A percentile compares a stretch with the other conserved stretches of the same genome.
These are phyloP conservation scores for Diachasma alloeum DNA, from an alignment of 1,140 invertebrate species.

Conservation along the genomic window DNA sequence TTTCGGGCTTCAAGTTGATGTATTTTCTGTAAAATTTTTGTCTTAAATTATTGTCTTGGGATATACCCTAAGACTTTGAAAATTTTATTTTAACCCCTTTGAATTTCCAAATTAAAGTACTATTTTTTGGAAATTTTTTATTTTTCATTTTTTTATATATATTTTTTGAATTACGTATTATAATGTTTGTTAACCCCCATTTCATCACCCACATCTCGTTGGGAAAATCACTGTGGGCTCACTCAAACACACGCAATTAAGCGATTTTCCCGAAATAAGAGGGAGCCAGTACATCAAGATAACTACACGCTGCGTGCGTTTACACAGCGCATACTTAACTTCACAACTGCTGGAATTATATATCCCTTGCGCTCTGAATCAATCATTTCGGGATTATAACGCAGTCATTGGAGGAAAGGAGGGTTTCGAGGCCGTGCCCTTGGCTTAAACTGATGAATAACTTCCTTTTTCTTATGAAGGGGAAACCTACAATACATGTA, in stretches of 20 bases:
- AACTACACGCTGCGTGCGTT: neutral
- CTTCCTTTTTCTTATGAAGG: neutral
- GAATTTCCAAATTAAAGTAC: too few relatives aligned
- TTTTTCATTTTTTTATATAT: too few relatives aligned
- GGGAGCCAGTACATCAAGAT: neutral
- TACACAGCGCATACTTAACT: neutral
- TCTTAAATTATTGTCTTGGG: too few relatives aligned
- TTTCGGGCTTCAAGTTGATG: too few relatives aligned
- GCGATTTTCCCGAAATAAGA: neutral
- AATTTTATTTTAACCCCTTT: too few relatives aligned
- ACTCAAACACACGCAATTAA: neutral
- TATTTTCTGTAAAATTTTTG: too few relatives aligned
- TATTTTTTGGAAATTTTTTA: too few relatives aligned
- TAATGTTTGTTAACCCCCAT: too few relatives aligned
- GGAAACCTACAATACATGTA: neutral
- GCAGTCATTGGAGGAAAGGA: neutral
- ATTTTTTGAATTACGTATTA: too few relatives aligned
- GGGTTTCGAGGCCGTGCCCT: neutral
- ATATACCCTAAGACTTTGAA: too few relatives aligned
- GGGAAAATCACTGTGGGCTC: neutral
- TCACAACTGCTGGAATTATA: neutral
- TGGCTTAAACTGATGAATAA: neutral
- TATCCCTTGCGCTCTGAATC: neutral
- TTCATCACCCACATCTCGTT: neutral
- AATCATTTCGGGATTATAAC: neutral